A percentile compares a stretch with the other conserved stretches of the same genome.
phyloP scores from a whole-genome alignment of 2,113 vertebrate genomes.

The Hydropotes inermis region DNA sequence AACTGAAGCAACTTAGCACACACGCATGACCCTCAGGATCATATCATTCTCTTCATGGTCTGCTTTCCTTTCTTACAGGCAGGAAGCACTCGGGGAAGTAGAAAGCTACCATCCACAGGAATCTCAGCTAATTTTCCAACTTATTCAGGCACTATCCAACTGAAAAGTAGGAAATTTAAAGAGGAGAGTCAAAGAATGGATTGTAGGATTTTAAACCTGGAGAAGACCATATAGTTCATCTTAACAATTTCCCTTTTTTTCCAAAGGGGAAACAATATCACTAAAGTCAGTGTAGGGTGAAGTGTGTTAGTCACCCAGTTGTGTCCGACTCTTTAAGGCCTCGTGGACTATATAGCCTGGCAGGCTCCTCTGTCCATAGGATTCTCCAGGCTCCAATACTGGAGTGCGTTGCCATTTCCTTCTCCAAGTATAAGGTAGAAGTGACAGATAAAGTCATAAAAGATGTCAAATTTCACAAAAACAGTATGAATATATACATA shows the following conservation, averaged over 20 bases:
- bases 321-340: not conserved
- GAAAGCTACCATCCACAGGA: not conserved
- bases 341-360: not conserved
- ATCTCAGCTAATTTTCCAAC: rapidly evolving
- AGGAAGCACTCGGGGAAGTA: not conserved
- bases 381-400: not conserved
- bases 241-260: not conserved
- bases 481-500: not conserved
- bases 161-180: not conserved
- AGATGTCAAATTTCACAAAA: not conserved
- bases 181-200: not conserved
- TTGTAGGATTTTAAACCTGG: not conserved
- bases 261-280: not conserved
- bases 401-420: not conserved
- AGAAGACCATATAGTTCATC: not conserved
- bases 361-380: not conserved
- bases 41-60: not conserved
- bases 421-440: not conserved
- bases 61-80: not conserved
- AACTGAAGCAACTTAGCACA: not conserved
- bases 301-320: not conserved
- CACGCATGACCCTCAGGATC: not conserved
- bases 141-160: not conserved
- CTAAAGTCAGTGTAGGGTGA: not conserved
- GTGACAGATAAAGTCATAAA: not conserved